Percentiles rank a stretch among this genome's conserved stretches.
Evolutionary conservation across 2,113 vertebrate genomes (phyloP).

Genomic region (Suncus etruscus): DNA sequence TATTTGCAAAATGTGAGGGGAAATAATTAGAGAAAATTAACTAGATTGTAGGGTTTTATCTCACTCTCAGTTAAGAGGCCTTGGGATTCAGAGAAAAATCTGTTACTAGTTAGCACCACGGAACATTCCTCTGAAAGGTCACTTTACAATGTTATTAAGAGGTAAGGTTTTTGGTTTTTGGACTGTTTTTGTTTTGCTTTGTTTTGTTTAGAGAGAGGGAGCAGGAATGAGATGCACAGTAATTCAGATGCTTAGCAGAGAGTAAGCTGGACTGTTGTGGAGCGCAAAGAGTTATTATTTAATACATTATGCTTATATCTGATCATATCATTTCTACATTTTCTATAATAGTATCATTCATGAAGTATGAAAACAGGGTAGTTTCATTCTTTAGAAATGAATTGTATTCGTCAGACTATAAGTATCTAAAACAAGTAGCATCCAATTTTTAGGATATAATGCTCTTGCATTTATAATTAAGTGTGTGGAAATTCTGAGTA

Average conservation of each 20-base stretch:
- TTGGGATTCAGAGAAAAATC: slow-evolving; percentile 46
- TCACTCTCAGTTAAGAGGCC: neutral
- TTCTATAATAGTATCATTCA: slow-evolving; percentile 67
- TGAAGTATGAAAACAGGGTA: slow-evolving; percentile 19
- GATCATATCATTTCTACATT: slow-evolving; percentile 66
- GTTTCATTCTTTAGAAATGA: slow-evolving; percentile 57
- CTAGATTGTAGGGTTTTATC: slow-evolving; percentile 59
- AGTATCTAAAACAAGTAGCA: neutral
- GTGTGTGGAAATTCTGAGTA: slow-evolving; percentile 17
- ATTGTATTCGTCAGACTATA: slow-evolving; percentile 40
- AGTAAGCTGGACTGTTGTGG: slow-evolving; percentile 4
- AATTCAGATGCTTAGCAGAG: slow-evolving; percentile 63
- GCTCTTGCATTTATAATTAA: slow-evolving; percentile 1
- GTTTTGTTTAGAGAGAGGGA: neutral
- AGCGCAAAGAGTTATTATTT: slow-evolving; percentile 42
- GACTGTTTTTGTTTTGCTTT: too few species aligned
- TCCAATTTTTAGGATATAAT: slow-evolving; percentile 17
- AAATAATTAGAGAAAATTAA: slow-evolving; percentile 67
- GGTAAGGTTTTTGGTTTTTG: neutral
- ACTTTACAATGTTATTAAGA: slow-evolving; percentile 59
- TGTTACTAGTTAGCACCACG: slow-evolving; percentile 42
- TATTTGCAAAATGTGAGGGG: slow-evolving; percentile 5
- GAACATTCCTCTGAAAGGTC: slow-evolving; percentile 43
- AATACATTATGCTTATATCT: slow-evolving; percentile 49
- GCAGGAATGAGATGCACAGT: neutral